phyloP scores from a whole-genome alignment of 2,113 vertebrate species.

The Oreotrochilus melanogaster region DNA sequence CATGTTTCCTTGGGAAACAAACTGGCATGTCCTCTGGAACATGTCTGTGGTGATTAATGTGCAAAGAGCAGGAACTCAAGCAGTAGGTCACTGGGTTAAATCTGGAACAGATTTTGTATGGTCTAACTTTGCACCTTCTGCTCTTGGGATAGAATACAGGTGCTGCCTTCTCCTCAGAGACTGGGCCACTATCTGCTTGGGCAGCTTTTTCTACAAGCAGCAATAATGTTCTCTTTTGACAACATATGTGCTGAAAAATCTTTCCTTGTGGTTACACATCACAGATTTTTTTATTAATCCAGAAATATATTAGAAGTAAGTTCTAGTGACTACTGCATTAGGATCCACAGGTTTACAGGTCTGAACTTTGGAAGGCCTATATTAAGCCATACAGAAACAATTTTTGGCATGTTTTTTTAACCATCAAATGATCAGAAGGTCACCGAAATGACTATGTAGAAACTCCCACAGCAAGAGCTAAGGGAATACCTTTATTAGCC shows the following conservation, averaged over 20 bases:
- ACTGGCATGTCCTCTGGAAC: constrained; percentile 3
- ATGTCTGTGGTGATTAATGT: constrained; percentile 18
- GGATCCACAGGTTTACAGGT: not conserved
- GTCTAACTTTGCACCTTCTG: not conserved
- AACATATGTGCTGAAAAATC: not conserved
- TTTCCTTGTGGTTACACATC: not conserved
- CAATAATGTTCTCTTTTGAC: not conserved
- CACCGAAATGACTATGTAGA: not conserved
- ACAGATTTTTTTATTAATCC: not conserved
- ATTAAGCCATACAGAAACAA: not conserved
- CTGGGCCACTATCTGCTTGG: not conserved
- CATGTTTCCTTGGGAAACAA: constrained; percentile 27
- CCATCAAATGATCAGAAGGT: not conserved
- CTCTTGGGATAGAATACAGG: not conserved
- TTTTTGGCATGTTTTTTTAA: not conserved
- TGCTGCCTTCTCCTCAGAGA: not conserved
- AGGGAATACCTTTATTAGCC: not conserved
- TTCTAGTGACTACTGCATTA: not conserved
- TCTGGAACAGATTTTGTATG: not conserved
- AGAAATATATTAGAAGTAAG: not conserved
- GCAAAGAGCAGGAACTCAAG: not conserved
- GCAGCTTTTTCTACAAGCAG: not conserved
- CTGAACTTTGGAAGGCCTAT: not conserved
- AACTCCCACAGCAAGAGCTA: not conserved
- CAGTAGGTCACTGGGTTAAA: constrained; percentile 54